Evolutionary conservation across 2,888 invertebrate species (phyloP).

Genomic region (Polydesmus complanatus): DNA sequence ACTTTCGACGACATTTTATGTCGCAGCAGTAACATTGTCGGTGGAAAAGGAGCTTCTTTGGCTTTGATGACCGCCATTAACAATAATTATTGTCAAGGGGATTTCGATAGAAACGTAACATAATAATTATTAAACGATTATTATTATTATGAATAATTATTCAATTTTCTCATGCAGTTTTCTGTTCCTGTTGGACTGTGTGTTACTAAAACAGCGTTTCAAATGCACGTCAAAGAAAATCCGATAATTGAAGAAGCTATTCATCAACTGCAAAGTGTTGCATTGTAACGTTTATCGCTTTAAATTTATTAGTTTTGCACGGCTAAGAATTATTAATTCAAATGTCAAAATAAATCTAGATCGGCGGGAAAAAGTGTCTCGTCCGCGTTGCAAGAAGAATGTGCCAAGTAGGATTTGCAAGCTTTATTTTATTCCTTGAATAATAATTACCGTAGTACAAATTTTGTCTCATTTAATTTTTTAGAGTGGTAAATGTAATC

Average conservation of each 20-base stretch:
- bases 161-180: not conserved
- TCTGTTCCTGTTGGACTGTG: not conserved
- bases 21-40: slow-evolving; percentile 12
- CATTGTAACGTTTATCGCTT: no score
- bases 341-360: not conserved
- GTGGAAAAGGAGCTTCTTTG: slow-evolving; percentile 17
- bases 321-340: not conserved
- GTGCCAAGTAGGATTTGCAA: not conserved
- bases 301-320: not conserved
- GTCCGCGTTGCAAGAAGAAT: not conserved
- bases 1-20: slow-evolving; percentile 33
- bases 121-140: not conserved
- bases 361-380: not conserved
- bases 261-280: not conserved
- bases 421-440: not conserved
- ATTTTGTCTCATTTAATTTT: no score
- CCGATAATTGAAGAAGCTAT: not conserved
- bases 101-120: not conserved
- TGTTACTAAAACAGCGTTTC: not conserved
- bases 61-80: slow-evolving; percentile 8
- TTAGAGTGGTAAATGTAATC: not conserved
- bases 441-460: no score
- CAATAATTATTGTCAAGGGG: no score
- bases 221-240: not conserved
- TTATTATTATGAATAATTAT: not conserved